phyloP scores from a whole-genome alignment of 2,888 invertebrate genomes.

The Chromoteleia sp. region DNA sequence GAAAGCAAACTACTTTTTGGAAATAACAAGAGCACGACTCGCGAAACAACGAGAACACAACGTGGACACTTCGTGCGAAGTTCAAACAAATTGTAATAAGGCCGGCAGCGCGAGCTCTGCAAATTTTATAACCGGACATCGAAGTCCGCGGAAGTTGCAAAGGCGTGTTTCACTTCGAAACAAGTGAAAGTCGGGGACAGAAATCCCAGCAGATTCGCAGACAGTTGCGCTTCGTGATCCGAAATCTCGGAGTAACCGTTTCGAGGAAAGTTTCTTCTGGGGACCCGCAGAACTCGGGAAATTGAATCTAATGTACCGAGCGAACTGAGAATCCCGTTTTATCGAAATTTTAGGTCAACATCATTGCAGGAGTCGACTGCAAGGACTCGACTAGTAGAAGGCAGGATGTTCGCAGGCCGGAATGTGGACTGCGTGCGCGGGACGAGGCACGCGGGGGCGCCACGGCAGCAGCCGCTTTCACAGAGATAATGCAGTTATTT shows the following conservation, averaged over 20 bases:
- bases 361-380: slow-evolving; percentile 74
- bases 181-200: slow-evolving; percentile 55
- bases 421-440: slow-evolving; percentile 68
- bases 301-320: slow-evolving; percentile 79
- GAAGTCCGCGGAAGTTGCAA: slow-evolving; percentile 51
- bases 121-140: slow-evolving; percentile 57
- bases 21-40: neutral
- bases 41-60: slow-evolving; percentile 21
- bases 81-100: slow-evolving; percentile 45
- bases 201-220: slow-evolving; percentile 70
- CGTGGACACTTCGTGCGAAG: slow-evolving; percentile 20
- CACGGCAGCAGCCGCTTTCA: slow-evolving; percentile 79
- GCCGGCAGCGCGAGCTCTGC: slow-evolving; percentile 25
- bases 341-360: slow-evolving; percentile 81
- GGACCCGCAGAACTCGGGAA: slow-evolving; percentile 79
- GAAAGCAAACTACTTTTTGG: too few relatives aligned
- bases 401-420: slow-evolving; percentile 61
- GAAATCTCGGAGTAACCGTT: slow-evolving; percentile 73
- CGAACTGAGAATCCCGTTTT: slow-evolving; percentile 78
- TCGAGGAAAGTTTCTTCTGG: slow-evolving; percentile 76
- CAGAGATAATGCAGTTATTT: slow-evolving; percentile 83
- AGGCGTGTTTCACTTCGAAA: slow-evolving; percentile 53
- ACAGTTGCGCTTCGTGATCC: slow-evolving; percentile 65
- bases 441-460: slow-evolving; percentile 69
- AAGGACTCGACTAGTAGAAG: slow-evolving; percentile 56